Conservation (phyloP, 2,797 vertebrate genomes). For the Hemitrygon akajei region DNA sequence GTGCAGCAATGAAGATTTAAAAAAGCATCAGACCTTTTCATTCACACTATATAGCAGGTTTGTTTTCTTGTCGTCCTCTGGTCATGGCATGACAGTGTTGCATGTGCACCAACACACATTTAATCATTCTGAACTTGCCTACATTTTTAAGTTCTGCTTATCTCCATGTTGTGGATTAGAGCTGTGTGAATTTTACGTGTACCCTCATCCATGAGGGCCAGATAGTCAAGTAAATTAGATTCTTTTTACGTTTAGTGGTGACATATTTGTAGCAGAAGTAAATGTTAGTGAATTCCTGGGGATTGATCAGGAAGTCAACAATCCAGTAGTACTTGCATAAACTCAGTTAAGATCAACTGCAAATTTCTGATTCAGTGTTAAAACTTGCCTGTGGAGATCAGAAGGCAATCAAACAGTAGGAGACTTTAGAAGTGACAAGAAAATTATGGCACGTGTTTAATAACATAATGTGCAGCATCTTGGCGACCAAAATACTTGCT, state of each 20-base stretch:
- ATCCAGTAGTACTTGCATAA: neutral
- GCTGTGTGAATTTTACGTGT: neutral
- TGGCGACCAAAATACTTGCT: neutral
- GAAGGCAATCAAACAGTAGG: constrained; percentile 9
- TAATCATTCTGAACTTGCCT: neutral
- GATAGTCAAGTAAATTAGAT: neutral
- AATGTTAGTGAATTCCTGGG: neutral
- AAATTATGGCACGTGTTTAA: neutral
- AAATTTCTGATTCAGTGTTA: neutral
- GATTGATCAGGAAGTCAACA: neutral
- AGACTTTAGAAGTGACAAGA: neutral
- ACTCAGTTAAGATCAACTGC: neutral
- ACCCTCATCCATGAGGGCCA: neutral
- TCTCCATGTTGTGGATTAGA: neutral
- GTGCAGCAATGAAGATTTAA: neutral
- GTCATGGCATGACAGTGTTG: neutral
- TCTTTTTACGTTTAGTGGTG: neutral
- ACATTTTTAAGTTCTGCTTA: neutral
- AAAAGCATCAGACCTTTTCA: neutral
- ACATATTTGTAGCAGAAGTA: neutral
- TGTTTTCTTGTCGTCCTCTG: neutral
- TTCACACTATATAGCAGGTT: neutral
- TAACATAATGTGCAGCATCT: neutral
- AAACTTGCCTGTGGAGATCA: constrained; percentile 2
- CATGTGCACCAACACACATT: neutral